Percentiles rank a stretch among this genome's conserved stretches.
Evolutionary conservation across 2,888 invertebrate species (phyloP).

Genomic region (Eurytoma adleriae): DNA sequence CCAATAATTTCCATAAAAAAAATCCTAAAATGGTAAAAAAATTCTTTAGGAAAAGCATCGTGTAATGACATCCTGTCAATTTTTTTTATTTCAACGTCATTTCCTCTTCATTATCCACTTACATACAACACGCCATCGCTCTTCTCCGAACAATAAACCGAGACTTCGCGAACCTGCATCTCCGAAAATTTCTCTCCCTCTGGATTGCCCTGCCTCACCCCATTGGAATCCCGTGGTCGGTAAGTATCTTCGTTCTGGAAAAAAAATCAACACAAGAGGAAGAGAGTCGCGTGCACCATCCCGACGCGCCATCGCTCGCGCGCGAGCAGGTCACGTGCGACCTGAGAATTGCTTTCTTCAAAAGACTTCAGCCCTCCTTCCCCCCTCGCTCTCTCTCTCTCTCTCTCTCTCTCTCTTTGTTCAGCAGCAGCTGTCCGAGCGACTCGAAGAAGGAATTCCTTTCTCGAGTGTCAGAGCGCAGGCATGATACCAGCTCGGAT

Average conservation of each 20-base stretch:
- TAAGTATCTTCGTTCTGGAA: no score
- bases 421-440: slow-evolving; percentile 71
- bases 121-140: no score
- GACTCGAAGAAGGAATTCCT: slow-evolving; percentile 68
- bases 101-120: no score
- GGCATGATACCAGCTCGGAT: slow-evolving; percentile 48
- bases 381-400: slow-evolving; percentile 52
- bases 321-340: slow-evolving; percentile 71
- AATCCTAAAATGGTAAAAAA: no score
- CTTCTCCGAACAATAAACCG: slow-evolving; percentile 8
- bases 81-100: no score
- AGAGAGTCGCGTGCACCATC: slow-evolving; percentile 12
- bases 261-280: slow-evolving; percentile 10
- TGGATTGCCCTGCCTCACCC: no score
- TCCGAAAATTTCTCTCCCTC: no score
- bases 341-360: slow-evolving; percentile 71
- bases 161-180: not conserved
- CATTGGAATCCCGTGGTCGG: no score
- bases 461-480: slow-evolving; percentile 66
- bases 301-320: slow-evolving; percentile 23
- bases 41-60: no score
- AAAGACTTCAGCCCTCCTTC: slow-evolving; percentile 58
- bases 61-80: no score
- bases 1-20: no score
- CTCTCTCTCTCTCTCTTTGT: slow-evolving; percentile 71